Evolutionary conservation across 2,797 vertebrate species (phyloP), one percentile per base, ranked within the genome.

Genomic region (Trachops cirrhosus): DNA sequence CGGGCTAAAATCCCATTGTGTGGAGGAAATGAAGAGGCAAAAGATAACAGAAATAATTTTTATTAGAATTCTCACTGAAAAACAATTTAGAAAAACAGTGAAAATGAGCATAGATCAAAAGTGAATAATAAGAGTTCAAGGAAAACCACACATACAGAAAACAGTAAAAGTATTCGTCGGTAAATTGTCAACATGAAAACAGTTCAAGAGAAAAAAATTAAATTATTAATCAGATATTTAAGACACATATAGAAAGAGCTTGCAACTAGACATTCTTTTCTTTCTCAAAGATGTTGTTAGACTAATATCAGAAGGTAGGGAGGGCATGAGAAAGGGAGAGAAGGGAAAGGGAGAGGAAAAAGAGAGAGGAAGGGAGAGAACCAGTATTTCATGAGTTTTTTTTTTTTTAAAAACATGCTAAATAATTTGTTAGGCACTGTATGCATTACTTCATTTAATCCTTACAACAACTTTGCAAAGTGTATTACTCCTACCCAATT

Each of bases 31-130:
- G 89, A 93, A 96, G 86, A 97, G 97, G 96, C 87, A 97, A 85
- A 96, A 97, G 79, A 85, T 91, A 95, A 64, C 1, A 93, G 93
- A 96, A 97, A 96, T 93, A 54, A 41, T 6, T 92, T 98, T 98
- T 98, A 98, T 98, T 98, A 96, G 94, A 75, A 86, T 87, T 95
- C 21, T 73, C 64, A 94, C 92, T 96, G 78, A 95, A 59, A 97
- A 96, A 95, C 75, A 95, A 91, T 96, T 97, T 97, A 98, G 93
- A 90, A 97, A 80, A 91, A 50, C 9, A 44, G 1, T 77, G 93
- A 95, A 88, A 74, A 85, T 12, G 41, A 95, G 75, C 74, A 93
- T 29, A 95, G 18, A 21, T 89, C 86, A 97, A 87, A 29, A 94
- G 52, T 95, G 59, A 89, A 96, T 93, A 52, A 86, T 86, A 71